Evolutionary conservation across 2,113 vertebrate genomes (phyloP), one percentile per base, ranked within the genome.

Genomic region (Peucedramus taeniatus): DNA sequence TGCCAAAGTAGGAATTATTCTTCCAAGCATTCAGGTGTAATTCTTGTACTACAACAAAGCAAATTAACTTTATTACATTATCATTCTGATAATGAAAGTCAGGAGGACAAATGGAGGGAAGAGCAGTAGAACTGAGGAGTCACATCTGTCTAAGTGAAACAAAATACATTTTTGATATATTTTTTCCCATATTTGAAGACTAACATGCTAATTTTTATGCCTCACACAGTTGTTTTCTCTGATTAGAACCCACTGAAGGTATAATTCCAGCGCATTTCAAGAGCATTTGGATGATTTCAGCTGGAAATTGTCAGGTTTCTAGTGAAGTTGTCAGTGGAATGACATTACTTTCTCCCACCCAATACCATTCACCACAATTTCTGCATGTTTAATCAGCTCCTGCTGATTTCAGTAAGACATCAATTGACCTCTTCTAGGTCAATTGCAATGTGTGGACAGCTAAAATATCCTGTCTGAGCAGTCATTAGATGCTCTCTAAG

Each of bases 341-440:
- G 69, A 92, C 79, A 77, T 88, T 76, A 51, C 23, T 40, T 94
- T 96, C 31, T 83, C 63, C 21, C 90, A 96, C 26, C 63, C 82
- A 78, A 47, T 51, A 90, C 59, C 3, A 1, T 47, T 75, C 26
- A 3, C 89, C 72, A 84, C 80, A 63, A 71, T 71, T 75, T 44
- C 72, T 93, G 71, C 64, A 75, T 71, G 31, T 90, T 83, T 90
- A 91, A 96, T 93, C 79, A 86, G 78, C 66, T 96, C 76, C 86
- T 57, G 47, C 57, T 87, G 91, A 75, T 90, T 91, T 93, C 68
- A 68, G 47, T 75, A 44, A 74, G 68, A 82, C 89, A 83, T 86
- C 93, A 93, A n/a, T 92, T 92, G 95, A 86, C 96, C 94, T 95
- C 83, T 93, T 27, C 19, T 54, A 90, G 83, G 94, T 86, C 91